These are phyloP conservation scores for Rosalia funebris DNA, from an alignment of 2,888 invertebrate species.

Conservation along the genomic window DNA sequence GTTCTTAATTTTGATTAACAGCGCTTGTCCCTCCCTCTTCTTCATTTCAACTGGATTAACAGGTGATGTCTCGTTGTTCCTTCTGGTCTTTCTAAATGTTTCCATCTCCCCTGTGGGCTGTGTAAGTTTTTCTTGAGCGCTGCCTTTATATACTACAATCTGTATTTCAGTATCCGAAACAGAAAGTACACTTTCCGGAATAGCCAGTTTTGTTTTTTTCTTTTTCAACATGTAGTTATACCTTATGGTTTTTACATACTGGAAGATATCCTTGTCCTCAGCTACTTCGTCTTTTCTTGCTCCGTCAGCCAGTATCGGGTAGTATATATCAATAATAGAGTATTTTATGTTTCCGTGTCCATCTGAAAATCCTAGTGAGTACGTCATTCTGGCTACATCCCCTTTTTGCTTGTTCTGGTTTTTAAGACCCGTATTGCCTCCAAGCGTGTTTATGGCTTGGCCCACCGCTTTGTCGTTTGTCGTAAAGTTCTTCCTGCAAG, in stretches of 20 bases:
- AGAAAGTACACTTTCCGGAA: conserved; percentile 31
- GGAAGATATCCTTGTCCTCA: conserved; percentile 15
- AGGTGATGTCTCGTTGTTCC: background rate
- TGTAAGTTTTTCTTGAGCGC: no score
- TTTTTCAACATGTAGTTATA: conserved; percentile 3
- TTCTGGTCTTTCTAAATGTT: background rate
- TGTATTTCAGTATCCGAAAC: conserved; percentile 26
- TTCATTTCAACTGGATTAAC: no score
- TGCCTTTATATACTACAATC: conserved; percentile 13
- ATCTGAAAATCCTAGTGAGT: conserved; percentile 37
- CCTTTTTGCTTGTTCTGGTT: conserved; percentile 30
- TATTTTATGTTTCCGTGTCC: conserved; percentile 30
- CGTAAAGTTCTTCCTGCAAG: conserved; percentile 26
- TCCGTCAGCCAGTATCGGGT: conserved; percentile 15
- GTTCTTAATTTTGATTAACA: no score
- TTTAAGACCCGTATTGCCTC: conserved; percentile 21
- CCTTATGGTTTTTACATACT: conserved; percentile 15
- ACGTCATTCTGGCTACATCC: conserved; percentile 35
- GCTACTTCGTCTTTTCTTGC: background rate
- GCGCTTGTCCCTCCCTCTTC: no score
- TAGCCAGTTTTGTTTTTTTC: conserved; percentile 16
- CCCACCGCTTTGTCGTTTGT: conserved; percentile 15
- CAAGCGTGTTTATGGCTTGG: conserved; percentile 26
- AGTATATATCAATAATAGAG: conserved; percentile 28
- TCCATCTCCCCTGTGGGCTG: background rate